Percentiles rank a stretch among this genome's conserved stretches.
phyloP scores from a whole-genome alignment of 2,797 vertebrate genomes.

The Ctenopoma multispine region DNA sequence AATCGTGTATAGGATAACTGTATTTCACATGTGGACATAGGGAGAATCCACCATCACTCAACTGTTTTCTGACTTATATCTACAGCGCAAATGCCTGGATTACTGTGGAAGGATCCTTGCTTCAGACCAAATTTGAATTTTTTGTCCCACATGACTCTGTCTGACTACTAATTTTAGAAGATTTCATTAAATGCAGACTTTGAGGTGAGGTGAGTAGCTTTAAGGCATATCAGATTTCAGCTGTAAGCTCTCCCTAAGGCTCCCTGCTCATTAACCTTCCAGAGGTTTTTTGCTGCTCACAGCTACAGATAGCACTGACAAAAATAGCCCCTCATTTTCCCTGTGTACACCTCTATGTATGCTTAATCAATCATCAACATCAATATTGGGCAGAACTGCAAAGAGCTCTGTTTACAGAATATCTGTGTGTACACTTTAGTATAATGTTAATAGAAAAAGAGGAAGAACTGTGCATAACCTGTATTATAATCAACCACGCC shows the following conservation, averaged over 20 bases:
- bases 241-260: constrained; percentile 59
- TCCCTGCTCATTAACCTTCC: constrained; percentile 78
- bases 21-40: constrained; percentile 24
- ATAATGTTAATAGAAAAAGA: background rate
- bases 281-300: constrained; percentile 69
- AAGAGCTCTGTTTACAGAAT: constrained; percentile 30
- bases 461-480: background rate
- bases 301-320: constrained; percentile 60
- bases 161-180: constrained; percentile 65
- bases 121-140: constrained; percentile 10
- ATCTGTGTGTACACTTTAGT: background rate
- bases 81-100: background rate
- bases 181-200: constrained; percentile 62
- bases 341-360: constrained; percentile 18
- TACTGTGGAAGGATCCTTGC: constrained; percentile 1
- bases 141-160: constrained; percentile 24
- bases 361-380: constrained; percentile 61
- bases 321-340: constrained; percentile 75
- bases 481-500: constrained; percentile 24
- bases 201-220: constrained; percentile 43
- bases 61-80: constrained; percentile 23
- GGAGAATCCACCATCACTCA: constrained; percentile 7
- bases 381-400: constrained; percentile 32
- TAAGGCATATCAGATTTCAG: constrained; percentile 61
- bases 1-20: constrained; percentile 52